Conservation (phyloP, 2,797 vertebrate species). For the Myotis daubentonii region DNA sequence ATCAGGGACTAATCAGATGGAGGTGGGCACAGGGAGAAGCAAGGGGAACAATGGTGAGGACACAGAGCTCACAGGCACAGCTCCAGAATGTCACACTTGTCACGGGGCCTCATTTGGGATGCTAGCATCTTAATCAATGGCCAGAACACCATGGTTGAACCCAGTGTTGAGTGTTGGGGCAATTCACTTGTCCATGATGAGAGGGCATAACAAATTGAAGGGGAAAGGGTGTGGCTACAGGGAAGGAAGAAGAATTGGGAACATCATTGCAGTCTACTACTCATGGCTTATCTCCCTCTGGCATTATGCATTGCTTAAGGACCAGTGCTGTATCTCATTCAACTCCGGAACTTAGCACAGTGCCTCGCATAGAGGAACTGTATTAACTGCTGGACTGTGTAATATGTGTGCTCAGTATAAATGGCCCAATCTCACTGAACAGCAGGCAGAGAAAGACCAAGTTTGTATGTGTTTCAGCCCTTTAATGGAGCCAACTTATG, state of each 20-base stretch:
- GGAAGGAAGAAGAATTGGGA: background rate
- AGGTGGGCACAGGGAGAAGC: background rate
- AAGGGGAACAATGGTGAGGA: background rate
- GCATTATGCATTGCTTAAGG: background rate
- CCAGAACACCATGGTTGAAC: background rate
- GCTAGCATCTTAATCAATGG: background rate
- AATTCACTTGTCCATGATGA: background rate
- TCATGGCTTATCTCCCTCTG: background rate
- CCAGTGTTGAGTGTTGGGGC: background rate
- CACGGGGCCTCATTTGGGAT: background rate
- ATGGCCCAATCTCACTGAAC: background rate
- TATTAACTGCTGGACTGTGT: background rate
- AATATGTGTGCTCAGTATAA: background rate
- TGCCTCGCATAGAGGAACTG: background rate
- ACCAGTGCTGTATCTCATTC: background rate
- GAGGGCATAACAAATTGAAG: background rate
- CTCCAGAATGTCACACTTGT: background rate
- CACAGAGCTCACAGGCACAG: accelerated
- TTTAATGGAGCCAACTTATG: background rate
- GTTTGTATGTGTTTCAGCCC: background rate
- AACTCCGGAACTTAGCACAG: background rate
- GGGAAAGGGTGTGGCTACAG: background rate
- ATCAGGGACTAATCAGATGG: background rate
- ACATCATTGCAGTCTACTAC: background rate
- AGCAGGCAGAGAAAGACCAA: background rate